A percentile compares a stretch with the other conserved stretches of the same genome.
phyloP scores from a whole-genome alignment of 2,113 vertebrate genomes.

The Antidorcas marsupialis region DNA sequence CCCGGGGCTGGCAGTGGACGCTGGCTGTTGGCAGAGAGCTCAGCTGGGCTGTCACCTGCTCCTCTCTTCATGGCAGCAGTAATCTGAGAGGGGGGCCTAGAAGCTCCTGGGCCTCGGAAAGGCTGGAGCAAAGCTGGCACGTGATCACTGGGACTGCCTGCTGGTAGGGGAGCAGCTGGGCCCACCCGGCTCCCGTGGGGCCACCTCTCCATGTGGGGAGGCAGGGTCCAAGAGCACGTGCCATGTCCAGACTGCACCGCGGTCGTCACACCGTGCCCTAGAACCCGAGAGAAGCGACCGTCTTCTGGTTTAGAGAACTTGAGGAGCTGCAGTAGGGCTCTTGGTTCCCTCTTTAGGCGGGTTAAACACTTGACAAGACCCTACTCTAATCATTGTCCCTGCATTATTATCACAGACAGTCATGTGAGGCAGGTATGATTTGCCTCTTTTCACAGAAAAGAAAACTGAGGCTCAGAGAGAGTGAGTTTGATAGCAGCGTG shows the following conservation, averaged over 20 bases:
- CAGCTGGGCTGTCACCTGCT: neutral
- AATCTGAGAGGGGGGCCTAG: neutral
- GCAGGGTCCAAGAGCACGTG: fast-evolving
- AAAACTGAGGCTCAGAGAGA: neutral
- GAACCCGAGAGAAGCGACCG: neutral
- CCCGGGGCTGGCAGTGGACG: neutral
- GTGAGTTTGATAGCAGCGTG: neutral
- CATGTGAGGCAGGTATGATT: neutral
- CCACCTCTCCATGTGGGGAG: neutral
- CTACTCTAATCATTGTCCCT: neutral
- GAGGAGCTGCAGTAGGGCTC: neutral
- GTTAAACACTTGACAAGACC: neutral
- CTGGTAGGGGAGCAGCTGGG: neutral
- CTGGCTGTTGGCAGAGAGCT: neutral
- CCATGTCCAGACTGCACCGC: too few relatives aligned
- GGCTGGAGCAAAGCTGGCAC: neutral
- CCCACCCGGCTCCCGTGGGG: neutral
- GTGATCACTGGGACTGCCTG: neutral
- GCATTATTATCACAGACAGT: neutral
- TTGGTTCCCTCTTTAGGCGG: neutral
- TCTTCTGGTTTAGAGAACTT: neutral
- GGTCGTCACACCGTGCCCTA: fast-evolving
- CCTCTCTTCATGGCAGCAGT: neutral
- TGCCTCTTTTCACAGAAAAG: neutral
- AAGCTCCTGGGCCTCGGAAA: neutral